Conservation (phyloP, 2,888 invertebrate genomes). For the Trissolcus japonicus region DNA sequence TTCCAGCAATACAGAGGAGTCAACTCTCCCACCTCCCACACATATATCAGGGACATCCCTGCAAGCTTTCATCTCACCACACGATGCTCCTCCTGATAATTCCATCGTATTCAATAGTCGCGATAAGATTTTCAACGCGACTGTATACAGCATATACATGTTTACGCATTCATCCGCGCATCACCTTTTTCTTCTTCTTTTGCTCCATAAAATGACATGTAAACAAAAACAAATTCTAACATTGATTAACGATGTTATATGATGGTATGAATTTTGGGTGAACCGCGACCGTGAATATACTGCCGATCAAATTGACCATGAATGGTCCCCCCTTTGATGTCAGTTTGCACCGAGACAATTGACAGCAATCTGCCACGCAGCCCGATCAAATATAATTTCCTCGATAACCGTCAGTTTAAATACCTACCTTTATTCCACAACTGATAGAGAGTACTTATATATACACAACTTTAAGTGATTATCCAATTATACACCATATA, state of each 20-base stretch:
- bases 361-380: conserved; percentile 39
- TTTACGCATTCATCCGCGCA: no score
- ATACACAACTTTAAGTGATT: no score
- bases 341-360: conserved; percentile 31
- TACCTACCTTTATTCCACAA: no score
- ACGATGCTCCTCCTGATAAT: conserved; percentile 10
- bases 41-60: conserved; percentile 37
- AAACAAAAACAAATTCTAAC: no score
- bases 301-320: conserved; percentile 43
- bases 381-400: conserved; percentile 46
- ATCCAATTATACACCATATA: no score
- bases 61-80: conserved; percentile 11
- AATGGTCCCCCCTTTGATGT: conserved; percentile 39
- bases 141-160: no score
- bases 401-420: conserved; percentile 12
- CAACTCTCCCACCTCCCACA: conserved; percentile 38
- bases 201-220: no score
- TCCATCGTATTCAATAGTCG: no score
- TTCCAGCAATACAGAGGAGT: conserved; percentile 30
- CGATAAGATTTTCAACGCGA: no score
- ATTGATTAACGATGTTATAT: no score
- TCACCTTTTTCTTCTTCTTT: no score
- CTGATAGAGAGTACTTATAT: no score
- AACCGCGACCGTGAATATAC: conserved; percentile 22
- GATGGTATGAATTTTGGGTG: neutral